These are phyloP conservation scores for Lepidotrigona ventralis DNA, from an alignment of 1,140 invertebrate species.

Conservation along the genomic window DNA sequence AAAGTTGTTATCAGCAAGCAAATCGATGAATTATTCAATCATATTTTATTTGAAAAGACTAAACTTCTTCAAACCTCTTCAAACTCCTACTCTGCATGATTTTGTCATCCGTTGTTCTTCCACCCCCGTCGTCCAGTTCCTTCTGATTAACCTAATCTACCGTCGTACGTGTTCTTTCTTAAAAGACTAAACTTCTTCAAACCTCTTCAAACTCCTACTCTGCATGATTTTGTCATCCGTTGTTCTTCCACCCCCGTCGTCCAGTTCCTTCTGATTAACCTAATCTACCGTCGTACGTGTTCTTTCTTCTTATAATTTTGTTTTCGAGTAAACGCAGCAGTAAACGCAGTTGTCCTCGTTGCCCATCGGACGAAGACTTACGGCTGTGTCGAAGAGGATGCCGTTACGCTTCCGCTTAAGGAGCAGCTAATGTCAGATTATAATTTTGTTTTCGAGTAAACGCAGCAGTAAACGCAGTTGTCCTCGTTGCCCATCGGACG, in stretches of 20 bases:
- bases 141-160: neutral
- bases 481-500: conserved; percentile 23
- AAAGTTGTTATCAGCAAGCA: too few relatives aligned
- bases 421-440: conserved; percentile 38
- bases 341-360: neutral
- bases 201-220: neutral
- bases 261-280: neutral
- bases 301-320: neutral
- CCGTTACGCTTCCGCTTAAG: conserved; percentile 60
- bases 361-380: conserved; percentile 49
- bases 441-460: neutral
- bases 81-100: neutral
- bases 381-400: conserved; percentile 41
- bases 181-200: neutral
- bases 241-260: neutral
- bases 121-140: neutral
- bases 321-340: neutral
- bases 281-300: neutral
- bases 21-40: too few relatives aligned
- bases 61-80: neutral
- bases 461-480: neutral
- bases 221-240: neutral
- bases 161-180: neutral
- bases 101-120: neutral
- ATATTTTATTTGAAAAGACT: neutral